Evolutionary conservation across 92 coral and sea anemone species (phyloP).

Genomic region (Zoanthus sansibaricus): DNA sequence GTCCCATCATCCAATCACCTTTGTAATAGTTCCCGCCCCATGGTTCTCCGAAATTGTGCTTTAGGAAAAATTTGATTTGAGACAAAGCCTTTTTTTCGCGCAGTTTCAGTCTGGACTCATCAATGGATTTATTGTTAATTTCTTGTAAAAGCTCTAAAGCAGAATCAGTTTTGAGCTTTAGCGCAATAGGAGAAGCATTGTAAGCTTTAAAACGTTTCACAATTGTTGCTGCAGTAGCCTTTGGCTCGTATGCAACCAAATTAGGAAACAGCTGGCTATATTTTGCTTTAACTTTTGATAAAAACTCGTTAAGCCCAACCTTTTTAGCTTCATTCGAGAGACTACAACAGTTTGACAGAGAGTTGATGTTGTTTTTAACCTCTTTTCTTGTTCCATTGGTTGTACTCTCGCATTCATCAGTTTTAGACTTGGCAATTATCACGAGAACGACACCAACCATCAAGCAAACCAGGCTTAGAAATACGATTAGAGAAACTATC

Average conservation of each 20-base stretch:
- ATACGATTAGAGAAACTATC: constrained; percentile 59
- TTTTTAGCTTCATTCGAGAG: constrained; percentile 79
- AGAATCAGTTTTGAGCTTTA: constrained; percentile 77
- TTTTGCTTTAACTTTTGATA: constrained; percentile 63
- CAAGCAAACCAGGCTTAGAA: constrained; percentile 72
- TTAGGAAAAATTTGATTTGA: constrained; percentile 76
- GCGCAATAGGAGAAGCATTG: constrained; percentile 69
- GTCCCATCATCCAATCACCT: constrained; percentile 92
- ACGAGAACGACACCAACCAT: constrained; percentile 71
- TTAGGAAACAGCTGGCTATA: constrained; percentile 70
- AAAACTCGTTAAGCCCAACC: constrained; percentile 67
- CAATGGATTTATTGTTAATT: constrained; percentile 54
- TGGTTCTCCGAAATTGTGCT: constrained; percentile 77
- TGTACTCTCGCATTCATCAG: constrained; percentile 16
- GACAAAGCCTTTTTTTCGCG: constrained; percentile 86
- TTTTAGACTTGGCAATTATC: constrained; percentile 63
- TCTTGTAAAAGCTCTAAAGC: constrained; percentile 70
- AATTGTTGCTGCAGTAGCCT: constrained; percentile 46
- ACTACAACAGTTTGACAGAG: constrained; percentile 49
- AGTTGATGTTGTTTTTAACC: neutral
- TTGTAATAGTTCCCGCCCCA: constrained; percentile 77
- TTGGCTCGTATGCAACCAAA: constrained; percentile 38
- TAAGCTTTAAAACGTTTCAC: constrained; percentile 63
- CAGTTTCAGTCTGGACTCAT: constrained; percentile 62
- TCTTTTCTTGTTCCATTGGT: neutral